Evolutionary conservation across 2,797 vertebrate genomes (phyloP), one percentile per base, ranked within the genome.

Genomic region (Sebastes hopkinsi): DNA sequence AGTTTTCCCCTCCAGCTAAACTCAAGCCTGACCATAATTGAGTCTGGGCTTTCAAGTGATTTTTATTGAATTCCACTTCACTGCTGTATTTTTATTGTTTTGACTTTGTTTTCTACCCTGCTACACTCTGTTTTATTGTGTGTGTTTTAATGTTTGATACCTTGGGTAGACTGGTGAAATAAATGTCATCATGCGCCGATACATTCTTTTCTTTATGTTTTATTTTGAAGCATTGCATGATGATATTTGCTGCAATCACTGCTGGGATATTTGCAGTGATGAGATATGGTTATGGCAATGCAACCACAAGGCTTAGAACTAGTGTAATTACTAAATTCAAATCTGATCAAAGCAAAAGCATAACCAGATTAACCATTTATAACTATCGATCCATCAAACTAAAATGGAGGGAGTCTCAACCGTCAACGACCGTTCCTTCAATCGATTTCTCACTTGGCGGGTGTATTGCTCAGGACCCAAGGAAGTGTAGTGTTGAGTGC

Each of bases 11-110:
- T 90, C 58, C 67, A 84, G 88, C 87, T 84, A 86, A 90, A 90
- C 79, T 84, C 80, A 76, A 81, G 66, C 81, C 77, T 75, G 50
- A 86, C 84, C 86, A 83, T 92, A 93, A 93, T 82, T 84, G 72
- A 89, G 78, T 84, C 80, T 87, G 84, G 7, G n/a, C 83, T 90
- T 92, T 87, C 83, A 89, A 88, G 85, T 92, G 81, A 67, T 86
- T 91, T 54, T 89, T 90, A 93, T 92, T 90, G 87, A 91, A 92
- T 84, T 90, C 83, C 81, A 87, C 79, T 85, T 87, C 60, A 77
- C 79, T 80, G 77, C 84, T 89, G 38, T 83, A 69, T 75, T 86
- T 88, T 84, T 87, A 83, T 83, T 84, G 67, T 83, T 89, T 81
- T 88, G 82, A 72, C 84, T 89, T 72, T 72, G 52, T 87, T 85